Base-by-base conservation (phyloP, 2,113 vertebrate species). In the Blennius ocellaris region DNA sequence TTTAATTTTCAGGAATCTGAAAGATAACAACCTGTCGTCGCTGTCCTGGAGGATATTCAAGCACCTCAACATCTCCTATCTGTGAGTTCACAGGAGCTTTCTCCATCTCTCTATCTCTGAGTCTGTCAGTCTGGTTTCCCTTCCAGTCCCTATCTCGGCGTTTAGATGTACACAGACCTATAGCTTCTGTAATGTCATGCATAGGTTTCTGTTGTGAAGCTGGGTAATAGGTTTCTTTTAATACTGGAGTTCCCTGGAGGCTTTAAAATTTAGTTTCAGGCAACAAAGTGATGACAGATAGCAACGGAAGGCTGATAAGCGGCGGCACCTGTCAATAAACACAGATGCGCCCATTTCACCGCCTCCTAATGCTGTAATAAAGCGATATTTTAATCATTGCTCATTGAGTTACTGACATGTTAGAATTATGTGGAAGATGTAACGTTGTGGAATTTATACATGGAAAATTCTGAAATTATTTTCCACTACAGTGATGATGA, bases 1-100 rank as follows among this genome's bases (percentile, higher is more conserved):
- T 78, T 85, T 77, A 8, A 61, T 80, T 94, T 87, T 3, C 89
- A 99, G 98, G 90, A 98, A 99, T 92, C 93, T 99, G 63, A 98
- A 97, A 84, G 95, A 97, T 92, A 99, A 99, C 92, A 97, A 96
- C 86, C 90, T 99, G 90, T 96, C 96, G 1, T 94, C 94, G 58
- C 94, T 99, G 80, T 97, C 96, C 82, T 96, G 96, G 94, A 97
- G 95, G 91, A 93, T 95, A 78, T 97, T 99, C 90, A 95, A 85
- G 72, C 94, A 97, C 91, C 94, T 99, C 90, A 95, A 96, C 90
- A 94, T 99, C 72, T 94, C 96, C 78, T 95, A 95, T 89, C 92
- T 98, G 98, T 99, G 95, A 99, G 98, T 96, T 91, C 56, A 51
- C n/a, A 39, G 17, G 48, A 60, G 56, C 55, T 36, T 45, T 76